Base-by-base conservation (phyloP, 2,113 vertebrate genomes). In the Oreochromis spilurus region DNA sequence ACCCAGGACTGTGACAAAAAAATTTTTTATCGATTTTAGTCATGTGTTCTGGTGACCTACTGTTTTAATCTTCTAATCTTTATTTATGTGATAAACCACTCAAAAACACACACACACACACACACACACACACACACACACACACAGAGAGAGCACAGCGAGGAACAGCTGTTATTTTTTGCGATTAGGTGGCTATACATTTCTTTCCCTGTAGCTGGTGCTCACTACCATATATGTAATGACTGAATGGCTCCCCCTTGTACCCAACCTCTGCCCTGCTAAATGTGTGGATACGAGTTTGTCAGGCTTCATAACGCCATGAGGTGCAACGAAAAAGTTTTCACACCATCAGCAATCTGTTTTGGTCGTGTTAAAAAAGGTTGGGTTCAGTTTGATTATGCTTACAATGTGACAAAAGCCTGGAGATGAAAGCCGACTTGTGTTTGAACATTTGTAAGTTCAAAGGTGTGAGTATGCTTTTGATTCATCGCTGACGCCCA, bases 61-160 rank as follows among this genome's bases (percentile, higher is more conserved):
- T 72, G n/a, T 45, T 72, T 24, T 72, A 72, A 72, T 72, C 21
- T 45, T 72, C 13, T 72, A 72, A 72, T 17, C 13, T 72, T 45
- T 0, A 0, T 45, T 72, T 45, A 17, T 45, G 38, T 72, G 38
- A 26, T 24, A 26, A 72, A 45, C 21, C 13, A 26, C 67, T 21
- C 34, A 13, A 13, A 65, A 65, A 10, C 16, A 29, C 7, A 34
- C 6, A 9, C 34, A 36, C 34, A 36, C 34, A 9, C 34, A 9
- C 34, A 10, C 29, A 29, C 7, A 34, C 6, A 36, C 34, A 36
- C 34, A 36, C 34, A 24, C 24, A 24, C 24, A 2, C 1, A 0
- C 6, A 0, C n/a, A n/a, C n/a, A n/a, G n/a, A n/a, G n/a, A n/a
- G 16, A 62, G 58, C 6, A 4, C 26, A 7, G 16, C 0, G 2